Evolutionary conservation across 2,888 invertebrate species (phyloP).

Genomic region (Phalera bucephala): DNA sequence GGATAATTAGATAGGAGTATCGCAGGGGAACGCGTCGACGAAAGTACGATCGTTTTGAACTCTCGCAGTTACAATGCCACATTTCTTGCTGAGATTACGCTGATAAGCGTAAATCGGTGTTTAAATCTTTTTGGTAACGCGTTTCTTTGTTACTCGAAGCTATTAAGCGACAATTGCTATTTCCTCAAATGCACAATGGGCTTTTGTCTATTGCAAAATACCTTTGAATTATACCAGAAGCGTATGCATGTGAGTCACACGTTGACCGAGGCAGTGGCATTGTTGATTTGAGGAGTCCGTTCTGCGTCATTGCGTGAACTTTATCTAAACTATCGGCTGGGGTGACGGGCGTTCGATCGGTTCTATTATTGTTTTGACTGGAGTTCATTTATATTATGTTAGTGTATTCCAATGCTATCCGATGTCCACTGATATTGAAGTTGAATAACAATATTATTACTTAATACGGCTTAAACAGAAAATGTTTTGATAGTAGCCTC

Average conservation of each 20-base stretch:
- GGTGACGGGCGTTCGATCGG: conserved; percentile 22
- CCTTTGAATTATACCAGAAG: conserved; percentile 22
- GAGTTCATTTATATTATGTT: conserved; percentile 39
- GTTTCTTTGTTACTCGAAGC: conserved; percentile 59
- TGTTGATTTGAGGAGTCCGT: conserved; percentile 28
- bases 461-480: conserved; percentile 5
- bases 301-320: conserved; percentile 32
- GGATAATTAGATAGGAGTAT: conserved; percentile 52
- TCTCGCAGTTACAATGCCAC: conserved; percentile 58
- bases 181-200: conserved; percentile 60
- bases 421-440: conserved; percentile 41
- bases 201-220: conserved; percentile 60
- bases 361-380: conserved; percentile 33
- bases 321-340: conserved; percentile 38
- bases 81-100: conserved; percentile 52
- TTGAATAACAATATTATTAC: conserved; percentile 33
- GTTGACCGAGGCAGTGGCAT: conserved; percentile 32
- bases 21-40: conserved; percentile 45
- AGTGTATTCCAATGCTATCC: conserved; percentile 35
- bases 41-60: conserved; percentile 59
- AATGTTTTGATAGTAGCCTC: conserved; percentile 1
- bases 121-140: conserved; percentile 59
- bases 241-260: conserved; percentile 44
- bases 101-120: conserved; percentile 59
- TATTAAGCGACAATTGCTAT: conserved; percentile 58